Evolutionary conservation across 2,888 invertebrate genomes (phyloP).

Genomic region (Leptinotarsa peninsularis): DNA sequence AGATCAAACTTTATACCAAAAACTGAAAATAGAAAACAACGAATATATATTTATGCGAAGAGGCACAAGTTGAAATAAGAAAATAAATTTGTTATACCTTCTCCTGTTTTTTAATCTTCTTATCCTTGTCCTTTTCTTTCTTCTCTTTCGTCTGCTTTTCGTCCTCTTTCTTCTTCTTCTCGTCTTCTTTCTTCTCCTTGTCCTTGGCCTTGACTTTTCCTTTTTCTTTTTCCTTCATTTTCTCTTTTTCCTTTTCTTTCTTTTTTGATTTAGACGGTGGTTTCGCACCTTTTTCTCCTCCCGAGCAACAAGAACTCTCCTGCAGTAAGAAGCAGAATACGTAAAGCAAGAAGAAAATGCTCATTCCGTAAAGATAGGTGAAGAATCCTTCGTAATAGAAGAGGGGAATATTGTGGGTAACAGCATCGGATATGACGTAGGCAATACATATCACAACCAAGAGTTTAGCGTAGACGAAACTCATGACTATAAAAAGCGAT

Average conservation of each 20-base stretch:
- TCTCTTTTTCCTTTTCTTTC: slow-evolving; percentile 69
- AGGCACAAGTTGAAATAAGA: too few relatives aligned
- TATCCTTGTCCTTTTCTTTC: slow-evolving; percentile 56
- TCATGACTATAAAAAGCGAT: slow-evolving; percentile 93
- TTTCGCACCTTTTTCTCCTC: slow-evolving; percentile 69
- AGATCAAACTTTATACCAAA: too few relatives aligned
- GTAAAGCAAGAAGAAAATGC: slow-evolving; percentile 92
- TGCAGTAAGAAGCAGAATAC: slow-evolving; percentile 95
- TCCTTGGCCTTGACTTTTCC: slow-evolving; percentile 66
- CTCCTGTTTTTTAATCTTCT: slow-evolving; percentile 67
- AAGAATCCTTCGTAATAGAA: slow-evolving; percentile 96
- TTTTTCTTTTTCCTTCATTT: slow-evolving; percentile 70
- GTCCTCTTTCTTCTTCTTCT: slow-evolving; percentile 54
- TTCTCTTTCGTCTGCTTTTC: slow-evolving; percentile 68
- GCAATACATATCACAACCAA: slow-evolving; percentile 93
- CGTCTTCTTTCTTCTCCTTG: slow-evolving; percentile 68
- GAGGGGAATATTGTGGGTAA: slow-evolving; percentile 90
- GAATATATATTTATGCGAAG: too few relatives aligned
- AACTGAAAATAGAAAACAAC: too few relatives aligned
- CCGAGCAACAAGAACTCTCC: slow-evolving; percentile 88
- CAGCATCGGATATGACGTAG: slow-evolving; percentile 94
- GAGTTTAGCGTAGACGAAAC: slow-evolving; percentile 95
- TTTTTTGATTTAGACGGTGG: slow-evolving; percentile 66
- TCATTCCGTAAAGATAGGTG: slow-evolving; percentile 92
- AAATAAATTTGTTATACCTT: slow-evolving; percentile 61